These are phyloP conservation scores for Corythaeola cristata DNA, from an alignment of 2,113 vertebrate genomes.

Conservation along the genomic window DNA sequence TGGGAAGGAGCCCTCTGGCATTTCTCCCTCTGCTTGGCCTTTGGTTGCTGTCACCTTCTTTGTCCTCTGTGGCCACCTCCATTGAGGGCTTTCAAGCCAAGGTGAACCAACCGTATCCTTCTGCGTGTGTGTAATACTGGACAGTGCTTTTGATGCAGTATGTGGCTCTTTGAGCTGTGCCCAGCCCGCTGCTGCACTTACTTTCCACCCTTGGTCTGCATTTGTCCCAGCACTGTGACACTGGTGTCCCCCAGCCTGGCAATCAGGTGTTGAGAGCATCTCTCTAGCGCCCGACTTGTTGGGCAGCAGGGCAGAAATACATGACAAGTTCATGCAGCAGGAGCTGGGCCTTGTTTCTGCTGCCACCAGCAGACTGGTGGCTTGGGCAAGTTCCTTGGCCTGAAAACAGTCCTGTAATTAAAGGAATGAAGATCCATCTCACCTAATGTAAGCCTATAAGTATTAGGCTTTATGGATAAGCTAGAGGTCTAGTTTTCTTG, in stretches of 20 bases:
- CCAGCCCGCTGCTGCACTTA: background rate
- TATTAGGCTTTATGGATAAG: background rate
- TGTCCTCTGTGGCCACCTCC: background rate
- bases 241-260: background rate
- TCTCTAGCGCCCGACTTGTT: background rate
- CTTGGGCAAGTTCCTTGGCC: background rate
- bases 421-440: background rate
- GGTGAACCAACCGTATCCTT: background rate
- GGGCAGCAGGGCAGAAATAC: background rate
- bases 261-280: background rate
- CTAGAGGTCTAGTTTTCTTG: background rate
- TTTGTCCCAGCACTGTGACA: background rate
- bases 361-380: background rate
- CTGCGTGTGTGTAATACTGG: background rate
- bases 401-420: background rate
- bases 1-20: background rate
- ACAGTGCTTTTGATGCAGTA: background rate
- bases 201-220: background rate
- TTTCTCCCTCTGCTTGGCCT: rapidly evolving
- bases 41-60: background rate
- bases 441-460: background rate
- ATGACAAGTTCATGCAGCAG: background rate
- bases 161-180: background rate
- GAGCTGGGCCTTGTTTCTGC: background rate
- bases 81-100: background rate